Percentiles rank a stretch among this genome's conserved stretches.
phyloP scores from a whole-genome alignment of 2,888 invertebrate genomes.

The Drosophila mimetica region DNA sequence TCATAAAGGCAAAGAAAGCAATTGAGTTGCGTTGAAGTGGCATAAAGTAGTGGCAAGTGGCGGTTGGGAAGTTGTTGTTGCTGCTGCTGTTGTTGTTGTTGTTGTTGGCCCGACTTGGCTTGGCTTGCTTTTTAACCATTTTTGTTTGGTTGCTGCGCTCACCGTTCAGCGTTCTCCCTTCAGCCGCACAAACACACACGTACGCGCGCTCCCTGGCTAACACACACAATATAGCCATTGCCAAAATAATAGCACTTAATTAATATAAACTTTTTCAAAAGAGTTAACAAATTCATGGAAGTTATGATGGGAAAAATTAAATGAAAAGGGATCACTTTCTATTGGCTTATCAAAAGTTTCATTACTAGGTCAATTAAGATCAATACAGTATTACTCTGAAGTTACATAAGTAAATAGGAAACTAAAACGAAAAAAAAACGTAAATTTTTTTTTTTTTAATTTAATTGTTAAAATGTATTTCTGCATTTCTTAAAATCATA shows the following conservation, averaged over 20 bases:
- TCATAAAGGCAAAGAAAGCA: constrained; percentile 73
- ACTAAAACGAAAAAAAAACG: too few species aligned
- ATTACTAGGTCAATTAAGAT: too few species aligned
- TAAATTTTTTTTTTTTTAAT: too few species aligned
- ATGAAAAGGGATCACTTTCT: too few species aligned
- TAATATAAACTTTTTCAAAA: neutral
- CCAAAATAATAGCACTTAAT: neutral
- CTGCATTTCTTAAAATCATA: too few species aligned
- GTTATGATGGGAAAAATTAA: too few species aligned
- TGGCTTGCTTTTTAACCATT: constrained; percentile 78
- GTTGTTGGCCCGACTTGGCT: constrained; percentile 37
- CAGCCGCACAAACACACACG: constrained; percentile 37
- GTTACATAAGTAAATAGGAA: too few species aligned
- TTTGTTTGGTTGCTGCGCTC: constrained; percentile 67
- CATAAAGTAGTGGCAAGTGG: constrained; percentile 79
- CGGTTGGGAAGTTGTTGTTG: constrained; percentile 46
- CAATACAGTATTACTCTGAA: too few species aligned
- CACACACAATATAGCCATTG: constrained; percentile 22
- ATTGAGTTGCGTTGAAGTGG: constrained; percentile 80
- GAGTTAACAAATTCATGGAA: too few species aligned
- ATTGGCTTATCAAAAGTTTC: neutral
- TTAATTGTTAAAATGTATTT: too few species aligned
- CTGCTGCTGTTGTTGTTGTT: constrained; percentile 12
- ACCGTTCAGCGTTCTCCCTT: constrained; percentile 52
- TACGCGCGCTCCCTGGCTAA: neutral